Evolutionary conservation across 2,888 invertebrate species (phyloP).

Genomic region (Leucophenga montana): DNA sequence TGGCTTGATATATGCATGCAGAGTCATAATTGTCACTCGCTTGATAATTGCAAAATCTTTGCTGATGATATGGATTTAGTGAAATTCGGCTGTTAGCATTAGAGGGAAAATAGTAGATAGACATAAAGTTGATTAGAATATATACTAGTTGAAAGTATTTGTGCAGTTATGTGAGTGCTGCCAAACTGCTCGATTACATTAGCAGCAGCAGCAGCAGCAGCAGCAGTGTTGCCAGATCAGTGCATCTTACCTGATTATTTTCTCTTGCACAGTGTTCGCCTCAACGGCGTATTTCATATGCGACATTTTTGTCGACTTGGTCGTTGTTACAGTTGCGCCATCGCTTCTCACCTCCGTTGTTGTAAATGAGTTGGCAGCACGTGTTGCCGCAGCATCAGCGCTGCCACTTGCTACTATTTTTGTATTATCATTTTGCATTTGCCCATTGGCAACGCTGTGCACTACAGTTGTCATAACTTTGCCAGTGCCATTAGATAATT

Average conservation of each 20-base stretch:
- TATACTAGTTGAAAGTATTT: no score
- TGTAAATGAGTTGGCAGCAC: slow-evolving; percentile 47
- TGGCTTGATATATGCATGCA: not conserved
- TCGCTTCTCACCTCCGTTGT: slow-evolving; percentile 54
- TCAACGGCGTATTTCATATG: slow-evolving; percentile 77
- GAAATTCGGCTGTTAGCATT: no score
- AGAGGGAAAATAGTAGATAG: no score
- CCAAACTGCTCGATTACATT: no score
- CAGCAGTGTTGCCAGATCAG: no score
- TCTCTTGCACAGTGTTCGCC: slow-evolving; percentile 75
- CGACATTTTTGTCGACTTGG: slow-evolving; percentile 64
- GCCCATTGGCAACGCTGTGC: slow-evolving; percentile 50
- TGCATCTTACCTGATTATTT: slow-evolving; percentile 72
- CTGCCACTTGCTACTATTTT: slow-evolving; percentile 53
- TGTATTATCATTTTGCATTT: slow-evolving; percentile 49
- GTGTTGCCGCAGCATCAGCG: slow-evolving; percentile 56
- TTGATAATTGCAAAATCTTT: no score
- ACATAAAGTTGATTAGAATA: no score
- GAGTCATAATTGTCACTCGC: no score
- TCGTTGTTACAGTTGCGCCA: slow-evolving; percentile 61
- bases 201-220: no score
- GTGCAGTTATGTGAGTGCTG: no score
- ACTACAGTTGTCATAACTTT: slow-evolving; percentile 47
- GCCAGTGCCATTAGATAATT: slow-evolving; percentile 15
- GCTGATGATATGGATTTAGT: no score